Base-by-base conservation (phyloP, 35 echinoderm and acorn worm genomes). In the Nesometra sesokonis region DNA sequence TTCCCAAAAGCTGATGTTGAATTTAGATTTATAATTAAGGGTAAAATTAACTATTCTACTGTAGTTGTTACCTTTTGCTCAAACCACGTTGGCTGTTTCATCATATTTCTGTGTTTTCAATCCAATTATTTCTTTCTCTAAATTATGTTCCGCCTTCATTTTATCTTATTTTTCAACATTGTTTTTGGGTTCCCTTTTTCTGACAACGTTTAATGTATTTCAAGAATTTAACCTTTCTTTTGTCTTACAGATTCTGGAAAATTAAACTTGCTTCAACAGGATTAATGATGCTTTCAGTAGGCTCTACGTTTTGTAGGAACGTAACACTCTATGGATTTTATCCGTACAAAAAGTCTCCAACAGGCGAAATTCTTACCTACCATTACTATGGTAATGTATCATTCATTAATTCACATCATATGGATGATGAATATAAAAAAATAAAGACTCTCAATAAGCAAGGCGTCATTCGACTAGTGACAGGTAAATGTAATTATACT, bases 241-340 rank as follows among this genome's bases (percentile, higher is more conserved):
- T 30, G 3, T 83, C 34, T 83, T 37, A 34, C n/a, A 83, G 81
- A 29, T 83, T 83, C 37, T 83, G 81, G 81, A 34, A 83, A 23
- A 13, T 30, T 5, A 34, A 38, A 17, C 34, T 0, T 38, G 37
- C 81, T 30, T 37, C 34, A 37, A 11, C 34, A 3, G 81, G 81
- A 5, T 83, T 83, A 35, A 35, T 83, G 34, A 30, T 83, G 33
- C 30, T 83, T 30, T 37, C 81, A 5, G 32, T 83, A 38, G 81
- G 11, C 0, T 19, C 81, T 4, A 35, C 37, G 35, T 83, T 83
- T 83, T 83, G 81, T 83, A 38, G 37, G 19, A 30, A 39, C 32
- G 11, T 83, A 5, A 39, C 34, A 27, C 36, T 83, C 17, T 83
- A 83, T 38, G 81, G 81, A 83, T 83, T 36, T 38, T 83, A 38